A percentile compares a stretch with the other conserved stretches of the same genome.
Conservation (phyloP, 2,888 invertebrate genomes). For the Hyppa rectilinea region DNA sequence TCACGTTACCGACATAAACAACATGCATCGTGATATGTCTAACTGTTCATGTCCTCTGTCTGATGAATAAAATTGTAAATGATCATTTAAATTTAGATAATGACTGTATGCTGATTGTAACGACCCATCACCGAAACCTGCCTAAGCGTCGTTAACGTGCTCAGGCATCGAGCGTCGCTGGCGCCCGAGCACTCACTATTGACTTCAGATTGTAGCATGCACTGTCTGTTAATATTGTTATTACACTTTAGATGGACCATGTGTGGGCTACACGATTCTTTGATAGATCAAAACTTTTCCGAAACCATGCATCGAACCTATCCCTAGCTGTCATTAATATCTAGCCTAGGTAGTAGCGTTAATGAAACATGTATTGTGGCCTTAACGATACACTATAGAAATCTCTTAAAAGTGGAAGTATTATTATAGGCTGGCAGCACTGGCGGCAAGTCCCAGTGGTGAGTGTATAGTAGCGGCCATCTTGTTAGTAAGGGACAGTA, state of each 20-base stretch:
- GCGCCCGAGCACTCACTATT: slow-evolving; percentile 68
- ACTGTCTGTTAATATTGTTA: slow-evolving; percentile 83
- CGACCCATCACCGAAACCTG: slow-evolving; percentile 79
- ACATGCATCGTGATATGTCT: slow-evolving; percentile 76
- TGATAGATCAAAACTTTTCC: slow-evolving; percentile 65
- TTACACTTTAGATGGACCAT: slow-evolving; percentile 79
- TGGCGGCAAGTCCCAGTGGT: slow-evolving; percentile 54
- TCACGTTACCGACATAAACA: slow-evolving; percentile 66
- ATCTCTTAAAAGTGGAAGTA: slow-evolving; percentile 53
- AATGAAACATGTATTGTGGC: slow-evolving; percentile 83
- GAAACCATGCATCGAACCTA: slow-evolving; percentile 86
- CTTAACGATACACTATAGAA: slow-evolving; percentile 79
- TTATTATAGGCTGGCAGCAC: slow-evolving; percentile 59
- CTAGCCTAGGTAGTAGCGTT: slow-evolving; percentile 88
- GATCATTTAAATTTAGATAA: slow-evolving; percentile 61
- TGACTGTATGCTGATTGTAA: slow-evolving; percentile 55
- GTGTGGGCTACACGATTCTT: slow-evolving; percentile 64
- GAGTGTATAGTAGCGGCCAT: slow-evolving; percentile 82
- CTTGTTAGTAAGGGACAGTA: slow-evolving; percentile 87
- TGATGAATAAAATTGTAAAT: slow-evolving; percentile 58
- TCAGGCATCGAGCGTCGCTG: slow-evolving; percentile 47
- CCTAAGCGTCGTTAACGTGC: slow-evolving; percentile 72
- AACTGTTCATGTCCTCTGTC: slow-evolving; percentile 62
- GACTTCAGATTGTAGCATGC: slow-evolving; percentile 80
- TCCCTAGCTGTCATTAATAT: slow-evolving; percentile 81